Percentiles rank a stretch among this genome's conserved stretches.
Evolutionary conservation across 2,888 invertebrate species (phyloP).

Genomic region (Nowickia ferox): DNA sequence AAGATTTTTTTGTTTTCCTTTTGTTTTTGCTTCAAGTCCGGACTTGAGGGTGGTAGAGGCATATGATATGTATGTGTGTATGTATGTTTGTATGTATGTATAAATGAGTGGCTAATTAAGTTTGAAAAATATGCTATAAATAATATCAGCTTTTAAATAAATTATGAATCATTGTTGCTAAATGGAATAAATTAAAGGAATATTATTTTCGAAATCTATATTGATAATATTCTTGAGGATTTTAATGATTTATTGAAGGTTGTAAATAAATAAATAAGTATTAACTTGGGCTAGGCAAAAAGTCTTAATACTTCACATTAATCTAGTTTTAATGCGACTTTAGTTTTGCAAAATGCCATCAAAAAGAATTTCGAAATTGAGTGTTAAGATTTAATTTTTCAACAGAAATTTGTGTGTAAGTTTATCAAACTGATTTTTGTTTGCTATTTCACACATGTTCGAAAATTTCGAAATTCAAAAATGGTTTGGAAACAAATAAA

Average conservation of each 20-base stretch:
- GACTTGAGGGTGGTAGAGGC: constrained; percentile 48
- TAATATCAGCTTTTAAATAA: constrained; percentile 33
- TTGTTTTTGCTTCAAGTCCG: background rate
- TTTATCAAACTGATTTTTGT: background rate
- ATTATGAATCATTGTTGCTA: constrained; percentile 52
- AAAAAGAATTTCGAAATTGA: no score
- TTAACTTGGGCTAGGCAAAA: no score
- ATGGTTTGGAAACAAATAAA: no score
- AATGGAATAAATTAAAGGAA: constrained; percentile 46
- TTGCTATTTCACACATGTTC: background rate
- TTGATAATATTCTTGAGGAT: background rate
- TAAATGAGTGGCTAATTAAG: constrained; percentile 61
- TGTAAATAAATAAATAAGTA: background rate
- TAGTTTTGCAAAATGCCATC: no score
- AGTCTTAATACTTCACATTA: no score
- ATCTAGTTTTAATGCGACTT: background rate
- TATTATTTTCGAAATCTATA: background rate
- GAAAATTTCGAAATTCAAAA: background rate
- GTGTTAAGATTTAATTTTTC: no score
- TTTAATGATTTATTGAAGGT: background rate
- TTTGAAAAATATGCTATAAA: constrained; percentile 54
- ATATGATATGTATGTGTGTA: background rate
- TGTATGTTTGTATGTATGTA: constrained; percentile 7
- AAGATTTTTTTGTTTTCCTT: background rate
- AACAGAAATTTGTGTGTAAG: no score